These are phyloP conservation scores for Aspidoscelis tigris DNA, from an alignment of 2,113 vertebrate genomes.

Conservation along the genomic window DNA sequence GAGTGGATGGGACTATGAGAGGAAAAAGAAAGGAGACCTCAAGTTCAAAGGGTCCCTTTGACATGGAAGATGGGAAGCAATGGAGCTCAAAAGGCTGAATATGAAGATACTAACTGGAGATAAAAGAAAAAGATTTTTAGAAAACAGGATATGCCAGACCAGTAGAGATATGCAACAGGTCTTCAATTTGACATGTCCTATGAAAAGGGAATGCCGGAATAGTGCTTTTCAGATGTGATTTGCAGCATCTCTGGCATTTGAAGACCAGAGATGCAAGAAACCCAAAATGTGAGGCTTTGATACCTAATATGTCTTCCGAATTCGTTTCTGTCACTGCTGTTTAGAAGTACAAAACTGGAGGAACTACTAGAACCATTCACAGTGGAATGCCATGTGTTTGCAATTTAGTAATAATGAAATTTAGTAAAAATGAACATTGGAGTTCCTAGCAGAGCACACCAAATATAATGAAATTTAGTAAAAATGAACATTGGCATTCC, in stretches of 20 bases:
- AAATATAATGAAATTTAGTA: slow-evolving; percentile 16
- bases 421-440: not conserved
- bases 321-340: not conserved
- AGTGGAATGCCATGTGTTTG: slow-evolving; percentile 33
- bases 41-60: not conserved
- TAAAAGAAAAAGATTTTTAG: not conserved
- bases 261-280: not conserved
- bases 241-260: not conserved
- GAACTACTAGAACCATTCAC: slow-evolving; percentile 1
- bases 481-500: not conserved
- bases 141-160: not conserved
- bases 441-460: not conserved
- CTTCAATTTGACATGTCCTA: not conserved
- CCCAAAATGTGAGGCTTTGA: not conserved
- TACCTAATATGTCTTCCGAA: not conserved
- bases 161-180: fast-evolving
- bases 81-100: not conserved
- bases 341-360: not conserved
- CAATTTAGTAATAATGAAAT: slow-evolving; percentile 23
- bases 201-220: not conserved
- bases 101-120: not conserved
- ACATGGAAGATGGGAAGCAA: slow-evolving; percentile 49
- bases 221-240: not conserved
- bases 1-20: slow-evolving; percentile 53
- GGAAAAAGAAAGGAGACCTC: slow-evolving; percentile 24